Evolutionary conservation across 1,140 invertebrate species (phyloP), one percentile per base, ranked within the genome.

Genomic region (Zaprionus gabonicus): DNA sequence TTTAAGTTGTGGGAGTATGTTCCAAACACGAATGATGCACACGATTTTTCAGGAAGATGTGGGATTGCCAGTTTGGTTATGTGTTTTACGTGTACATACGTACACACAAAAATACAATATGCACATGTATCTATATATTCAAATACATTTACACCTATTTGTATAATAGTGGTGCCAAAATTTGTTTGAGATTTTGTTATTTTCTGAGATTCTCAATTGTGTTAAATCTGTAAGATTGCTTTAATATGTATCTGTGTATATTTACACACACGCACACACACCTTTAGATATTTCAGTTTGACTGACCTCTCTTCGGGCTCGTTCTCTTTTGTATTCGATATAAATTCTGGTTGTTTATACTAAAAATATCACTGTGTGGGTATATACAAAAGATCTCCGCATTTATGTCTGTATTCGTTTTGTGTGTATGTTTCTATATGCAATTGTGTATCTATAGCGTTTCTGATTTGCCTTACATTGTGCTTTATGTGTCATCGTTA

Each of bases 331-430:
- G 62, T 76, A 65, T 70, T 70, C 36, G 41, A 57, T 80, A 87
- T 80, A 77, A 74, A 74, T 91, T 78, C 71, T 88, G 80, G 84
- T 91, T 91, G 82, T 91, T 91, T 91, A 91, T 91, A 91, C 90
- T 91, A 91, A 91, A 91, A 91, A 91, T 91, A 91, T 91, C 72
- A 85, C 80, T 91, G 88, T 91, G 70, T 91, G 86, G 68, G 85
- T 84, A 81, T 78, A 87, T 78, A 86, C 56, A 80, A 71, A 36
- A 81, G 46, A 65, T 49, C 49, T 55, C 15, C 9, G 56, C 62
- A 23, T 69, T 10, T 56, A 56, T 69, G 49, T 51, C 31, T 68
- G 15, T 49, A 31, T 31, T 23, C 49, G 23, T 46, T 28, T 31
- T 28, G 13, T 49, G 31, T 60, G 23, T 46, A 49, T 44, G 53